A percentile compares a stretch with the other conserved stretches of the same genome.
These are phyloP conservation scores for Lasioglossum villosulum DNA, from an alignment of 2,888 invertebrate species.

Conservation along the genomic window DNA sequence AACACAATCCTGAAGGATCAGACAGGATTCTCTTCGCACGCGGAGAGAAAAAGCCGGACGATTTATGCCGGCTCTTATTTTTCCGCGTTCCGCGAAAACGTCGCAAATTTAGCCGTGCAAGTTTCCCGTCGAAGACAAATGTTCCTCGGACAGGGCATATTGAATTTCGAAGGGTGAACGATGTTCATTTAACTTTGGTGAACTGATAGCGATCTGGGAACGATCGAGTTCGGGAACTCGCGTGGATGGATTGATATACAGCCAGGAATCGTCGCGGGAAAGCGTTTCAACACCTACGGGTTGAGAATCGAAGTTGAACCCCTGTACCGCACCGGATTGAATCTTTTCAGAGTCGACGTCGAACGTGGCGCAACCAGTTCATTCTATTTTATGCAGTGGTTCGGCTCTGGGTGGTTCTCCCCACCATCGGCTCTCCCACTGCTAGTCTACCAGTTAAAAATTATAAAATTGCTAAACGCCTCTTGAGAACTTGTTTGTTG, in stretches of 20 bases:
- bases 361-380: too few relatives aligned
- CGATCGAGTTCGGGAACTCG: conserved; percentile 7
- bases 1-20: conserved; percentile 18
- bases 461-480: too few relatives aligned
- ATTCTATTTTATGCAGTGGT: not conserved
- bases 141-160: not conserved
- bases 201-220: conserved; percentile 5
- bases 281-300: not conserved
- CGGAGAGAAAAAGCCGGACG: conserved; percentile 11
- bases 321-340: too few relatives aligned
- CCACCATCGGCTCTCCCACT: too few relatives aligned
- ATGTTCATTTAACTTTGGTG: conserved; percentile 26
- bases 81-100: not conserved
- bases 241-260: not conserved
- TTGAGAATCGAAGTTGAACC: not conserved
- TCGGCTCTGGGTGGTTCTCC: too few relatives aligned
- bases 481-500: too few relatives aligned
- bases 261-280: not conserved
- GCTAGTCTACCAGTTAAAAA: too few relatives aligned
- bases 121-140: conserved; percentile 26
- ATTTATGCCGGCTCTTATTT: conserved; percentile 38
- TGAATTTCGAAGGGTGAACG: conserved; percentile 11
- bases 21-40: not conserved
- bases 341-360: too few relatives aligned
- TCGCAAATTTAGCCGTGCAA: not conserved